phyloP scores from a whole-genome alignment of 1,140 invertebrate genomes.

The Hycleus phaleratus region DNA sequence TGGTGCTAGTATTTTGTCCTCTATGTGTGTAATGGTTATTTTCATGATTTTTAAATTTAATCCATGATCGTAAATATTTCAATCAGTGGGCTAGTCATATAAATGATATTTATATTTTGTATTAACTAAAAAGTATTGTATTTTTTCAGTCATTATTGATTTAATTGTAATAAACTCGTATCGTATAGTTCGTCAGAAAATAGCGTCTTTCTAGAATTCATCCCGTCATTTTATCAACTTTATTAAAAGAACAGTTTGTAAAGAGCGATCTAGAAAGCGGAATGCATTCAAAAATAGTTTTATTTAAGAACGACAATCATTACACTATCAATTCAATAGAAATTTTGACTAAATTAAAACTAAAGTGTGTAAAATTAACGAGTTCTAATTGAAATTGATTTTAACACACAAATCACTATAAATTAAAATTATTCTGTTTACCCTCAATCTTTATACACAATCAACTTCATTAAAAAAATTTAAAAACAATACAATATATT shows the following conservation, averaged over 20 bases:
- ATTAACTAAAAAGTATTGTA: conserved; percentile 23
- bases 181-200: too few species aligned
- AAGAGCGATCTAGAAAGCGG: neutral
- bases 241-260: too few species aligned
- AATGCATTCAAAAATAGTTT: conserved; percentile 12
- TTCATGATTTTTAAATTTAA: conserved; percentile 2
- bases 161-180: too few species aligned
- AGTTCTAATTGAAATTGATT: too few species aligned
- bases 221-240: too few species aligned
- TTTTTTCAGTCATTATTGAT: conserved; percentile 21
- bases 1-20: conserved; percentile 23
- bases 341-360: conserved; percentile 12
- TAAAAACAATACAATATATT: too few species aligned
- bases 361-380: too few species aligned
- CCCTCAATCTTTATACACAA: too few species aligned
- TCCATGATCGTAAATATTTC: conserved; percentile 14
- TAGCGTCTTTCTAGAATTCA: too few species aligned
- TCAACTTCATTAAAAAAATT: too few species aligned
- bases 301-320: conserved; percentile 13
- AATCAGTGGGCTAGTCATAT: conserved; percentile 29
- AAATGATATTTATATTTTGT: conserved; percentile 28
- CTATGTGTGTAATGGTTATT: conserved; percentile 7
- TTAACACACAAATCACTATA: too few species aligned
- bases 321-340: conserved; percentile 6
- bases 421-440: too few species aligned